Conservation (phyloP, 2,888 invertebrate species). For the Asteroscopus sphinx region DNA sequence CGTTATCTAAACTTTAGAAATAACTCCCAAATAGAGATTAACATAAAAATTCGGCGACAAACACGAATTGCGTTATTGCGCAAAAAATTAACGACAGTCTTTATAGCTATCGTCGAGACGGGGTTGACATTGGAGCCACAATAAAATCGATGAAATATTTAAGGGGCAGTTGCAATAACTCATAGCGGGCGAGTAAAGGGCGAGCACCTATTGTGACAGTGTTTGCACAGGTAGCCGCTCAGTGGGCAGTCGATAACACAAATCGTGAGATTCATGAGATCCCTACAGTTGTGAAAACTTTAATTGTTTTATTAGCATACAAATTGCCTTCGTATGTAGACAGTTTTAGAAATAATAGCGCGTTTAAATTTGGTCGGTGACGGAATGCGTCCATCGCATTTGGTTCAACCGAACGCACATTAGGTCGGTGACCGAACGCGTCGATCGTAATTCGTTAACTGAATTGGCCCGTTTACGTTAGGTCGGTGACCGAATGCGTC, state of each 20-base stretch:
- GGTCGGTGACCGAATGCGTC: too few species aligned
- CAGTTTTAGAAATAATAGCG: conserved; percentile 26
- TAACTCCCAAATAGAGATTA: conserved; percentile 48
- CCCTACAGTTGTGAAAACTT: conserved; percentile 60
- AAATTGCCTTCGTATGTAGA: conserved; percentile 46
- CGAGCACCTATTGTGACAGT: conserved; percentile 72
- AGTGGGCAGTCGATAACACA: conserved; percentile 71
- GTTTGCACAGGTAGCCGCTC: conserved; percentile 82
- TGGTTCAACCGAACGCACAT: too few species aligned
- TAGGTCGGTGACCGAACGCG: too few species aligned
- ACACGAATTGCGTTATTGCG: conserved; percentile 74
- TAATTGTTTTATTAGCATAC: conserved; percentile 64
- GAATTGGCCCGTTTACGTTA: too few species aligned
- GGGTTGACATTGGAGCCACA: conserved; percentile 89
- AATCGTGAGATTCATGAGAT: conserved; percentile 57
- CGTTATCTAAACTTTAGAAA: conserved; percentile 34
- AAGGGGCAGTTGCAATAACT: conserved; percentile 82
- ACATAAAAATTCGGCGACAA: conserved; percentile 72
- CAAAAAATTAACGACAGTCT: conserved; percentile 79
- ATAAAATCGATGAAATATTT: conserved; percentile 90
- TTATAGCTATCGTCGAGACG: conserved; percentile 85
- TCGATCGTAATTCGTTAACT: too few species aligned
- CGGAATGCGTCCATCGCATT: too few species aligned
- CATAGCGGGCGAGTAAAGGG: conserved; percentile 76
- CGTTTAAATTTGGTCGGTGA: too few species aligned